Evolutionary conservation across 2,888 invertebrate species (phyloP).

Genomic region (Galerucella pusilla): DNA sequence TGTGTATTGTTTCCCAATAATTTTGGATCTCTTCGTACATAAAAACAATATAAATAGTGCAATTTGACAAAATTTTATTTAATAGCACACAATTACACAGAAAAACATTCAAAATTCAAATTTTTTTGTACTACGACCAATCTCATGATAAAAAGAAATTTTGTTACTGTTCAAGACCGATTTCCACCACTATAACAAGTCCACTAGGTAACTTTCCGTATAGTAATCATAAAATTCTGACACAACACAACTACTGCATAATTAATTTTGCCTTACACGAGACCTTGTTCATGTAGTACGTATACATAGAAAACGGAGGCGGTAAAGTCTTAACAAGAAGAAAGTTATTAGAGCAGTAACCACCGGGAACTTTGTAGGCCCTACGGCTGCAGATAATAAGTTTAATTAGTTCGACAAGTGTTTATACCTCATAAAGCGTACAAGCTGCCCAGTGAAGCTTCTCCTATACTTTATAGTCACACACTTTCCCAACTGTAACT

Average conservation of each 20-base stretch:
- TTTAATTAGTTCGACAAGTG: slow-evolving; percentile 57
- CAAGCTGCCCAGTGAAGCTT: slow-evolving; percentile 51
- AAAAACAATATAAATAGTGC: too few species aligned
- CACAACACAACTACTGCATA: background rate
- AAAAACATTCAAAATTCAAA: too few species aligned
- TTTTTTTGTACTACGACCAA: too few species aligned
- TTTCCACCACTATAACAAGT: too few species aligned
- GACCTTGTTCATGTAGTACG: background rate
- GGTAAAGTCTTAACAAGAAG: slow-evolving; percentile 28
- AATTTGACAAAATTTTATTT: too few species aligned
- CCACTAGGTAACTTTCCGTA: background rate
- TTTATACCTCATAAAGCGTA: slow-evolving; percentile 54
- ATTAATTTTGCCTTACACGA: slow-evolving; percentile 4
- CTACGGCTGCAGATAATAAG: slow-evolving; percentile 45
- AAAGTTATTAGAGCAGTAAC: slow-evolving; percentile 30
- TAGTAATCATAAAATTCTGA: background rate
- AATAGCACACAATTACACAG: too few species aligned
- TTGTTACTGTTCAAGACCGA: too few species aligned
- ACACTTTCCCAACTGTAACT: slow-evolving; percentile 57
- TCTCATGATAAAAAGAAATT: too few species aligned
- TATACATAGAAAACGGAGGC: slow-evolving; percentile 7
- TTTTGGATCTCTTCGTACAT: too few species aligned
- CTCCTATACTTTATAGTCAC: slow-evolving; percentile 54
- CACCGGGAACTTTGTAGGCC: slow-evolving; percentile 26
- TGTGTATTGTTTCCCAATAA: too few species aligned